phyloP scores from a whole-genome alignment of 2,113 vertebrate genomes.

The Chlamydotis undulata region DNA sequence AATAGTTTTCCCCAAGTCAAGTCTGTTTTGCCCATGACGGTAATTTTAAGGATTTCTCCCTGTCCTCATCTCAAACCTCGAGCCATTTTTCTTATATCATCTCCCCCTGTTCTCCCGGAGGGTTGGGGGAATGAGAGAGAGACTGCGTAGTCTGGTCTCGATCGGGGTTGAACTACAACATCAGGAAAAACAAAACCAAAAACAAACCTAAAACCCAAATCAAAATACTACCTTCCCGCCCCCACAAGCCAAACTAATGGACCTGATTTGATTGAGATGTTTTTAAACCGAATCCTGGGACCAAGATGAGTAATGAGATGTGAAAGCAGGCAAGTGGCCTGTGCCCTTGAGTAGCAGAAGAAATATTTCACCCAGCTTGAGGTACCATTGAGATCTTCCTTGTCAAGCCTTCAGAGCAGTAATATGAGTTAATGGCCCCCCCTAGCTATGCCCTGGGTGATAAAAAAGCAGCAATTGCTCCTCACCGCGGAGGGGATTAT shows the following conservation, averaged over 20 bases:
- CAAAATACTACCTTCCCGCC: fast-evolving
- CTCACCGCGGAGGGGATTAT: background rate
- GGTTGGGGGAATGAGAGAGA: too few species aligned
- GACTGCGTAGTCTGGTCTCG: too few species aligned
- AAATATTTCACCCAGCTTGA: background rate
- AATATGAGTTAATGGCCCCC: background rate
- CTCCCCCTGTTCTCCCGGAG: too few species aligned
- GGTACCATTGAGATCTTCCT: background rate
- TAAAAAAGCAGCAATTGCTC: background rate
- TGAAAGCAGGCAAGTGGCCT: background rate
- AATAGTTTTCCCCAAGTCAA: too few species aligned
- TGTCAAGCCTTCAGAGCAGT: fast-evolving
- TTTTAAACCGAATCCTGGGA: background rate
- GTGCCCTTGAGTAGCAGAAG: background rate
- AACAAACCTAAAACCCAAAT: background rate
- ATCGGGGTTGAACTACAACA: too few species aligned
- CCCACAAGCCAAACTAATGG: background rate
- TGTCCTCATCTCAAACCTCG: too few species aligned
- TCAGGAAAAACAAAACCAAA: background rate
- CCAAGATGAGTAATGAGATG: background rate
- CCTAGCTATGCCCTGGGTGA: too few species aligned
- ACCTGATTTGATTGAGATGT: background rate
- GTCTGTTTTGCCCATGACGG: too few species aligned
- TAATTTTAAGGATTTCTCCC: too few species aligned
- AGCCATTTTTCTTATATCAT: too few species aligned